Conservation (phyloP, 2,888 invertebrate genomes). For the Ophion ellenae region DNA sequence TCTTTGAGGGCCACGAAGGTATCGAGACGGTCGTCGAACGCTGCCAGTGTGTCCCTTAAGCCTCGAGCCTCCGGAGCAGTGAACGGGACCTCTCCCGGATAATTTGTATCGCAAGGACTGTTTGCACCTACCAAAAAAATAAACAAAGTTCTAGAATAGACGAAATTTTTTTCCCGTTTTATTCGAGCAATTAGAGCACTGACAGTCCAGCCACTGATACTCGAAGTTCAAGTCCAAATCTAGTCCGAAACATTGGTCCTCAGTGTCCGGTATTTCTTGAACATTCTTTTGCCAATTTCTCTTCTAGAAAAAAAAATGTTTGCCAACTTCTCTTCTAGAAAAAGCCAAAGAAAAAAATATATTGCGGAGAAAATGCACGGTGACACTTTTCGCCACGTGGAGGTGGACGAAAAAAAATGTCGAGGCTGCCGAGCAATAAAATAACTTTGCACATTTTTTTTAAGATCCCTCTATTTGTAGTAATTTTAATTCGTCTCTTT, state of each 20-base stretch:
- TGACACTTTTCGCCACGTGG: background rate
- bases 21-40: slow-evolving; percentile 43
- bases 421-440: background rate
- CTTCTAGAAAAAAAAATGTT: slow-evolving; percentile 40
- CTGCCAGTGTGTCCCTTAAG: slow-evolving; percentile 58
- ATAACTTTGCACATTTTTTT: too few species aligned
- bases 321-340: background rate
- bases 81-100: slow-evolving; percentile 51
- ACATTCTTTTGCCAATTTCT: slow-evolving; percentile 57
- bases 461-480: too few species aligned
- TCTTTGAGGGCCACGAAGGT: slow-evolving; percentile 60
- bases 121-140: slow-evolving; percentile 32
- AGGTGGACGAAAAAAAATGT: background rate
- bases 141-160: background rate
- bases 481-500: too few species aligned
- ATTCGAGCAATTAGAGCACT: slow-evolving; percentile 21
- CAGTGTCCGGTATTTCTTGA: background rate
- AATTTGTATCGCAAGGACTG: slow-evolving; percentile 50
- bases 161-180: background rate
- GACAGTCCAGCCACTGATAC: slow-evolving; percentile 56
- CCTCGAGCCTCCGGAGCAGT: slow-evolving; percentile 46
- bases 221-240: slow-evolving; percentile 60
- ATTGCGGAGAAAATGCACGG: background rate
- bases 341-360: background rate
- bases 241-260: slow-evolving; percentile 45